Evolutionary conservation across 2,113 vertebrate genomes (phyloP).

Genomic region (Alethe diademata): DNA sequence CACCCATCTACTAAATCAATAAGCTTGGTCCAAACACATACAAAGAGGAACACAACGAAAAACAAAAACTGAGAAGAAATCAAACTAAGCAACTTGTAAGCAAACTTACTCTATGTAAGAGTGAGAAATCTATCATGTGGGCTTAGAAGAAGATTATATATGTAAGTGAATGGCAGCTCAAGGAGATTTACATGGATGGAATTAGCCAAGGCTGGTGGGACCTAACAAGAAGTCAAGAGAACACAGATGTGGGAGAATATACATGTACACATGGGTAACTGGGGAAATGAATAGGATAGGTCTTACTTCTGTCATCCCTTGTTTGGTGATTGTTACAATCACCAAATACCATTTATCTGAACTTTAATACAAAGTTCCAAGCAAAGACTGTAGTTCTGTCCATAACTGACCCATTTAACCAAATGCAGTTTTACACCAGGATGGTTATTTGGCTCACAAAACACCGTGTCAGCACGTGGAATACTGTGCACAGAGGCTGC

Average conservation of each 20-base stretch:
- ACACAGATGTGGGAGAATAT: background rate
- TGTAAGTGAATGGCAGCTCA: background rate
- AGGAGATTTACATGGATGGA: background rate
- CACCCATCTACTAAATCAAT: background rate
- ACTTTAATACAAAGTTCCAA: background rate
- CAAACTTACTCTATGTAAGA: background rate
- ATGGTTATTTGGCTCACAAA: background rate
- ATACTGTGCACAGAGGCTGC: background rate
- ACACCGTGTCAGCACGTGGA: background rate
- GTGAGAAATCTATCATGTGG: background rate
- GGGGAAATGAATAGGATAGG: fast-evolving
- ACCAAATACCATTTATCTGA: background rate
- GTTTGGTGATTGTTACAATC: background rate
- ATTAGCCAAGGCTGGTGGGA: background rate
- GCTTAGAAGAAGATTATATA: background rate
- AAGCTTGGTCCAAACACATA: background rate
- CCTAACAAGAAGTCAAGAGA: background rate
- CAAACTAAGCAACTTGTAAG: background rate
- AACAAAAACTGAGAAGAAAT: background rate
- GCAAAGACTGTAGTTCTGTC: background rate
- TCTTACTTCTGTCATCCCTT: background rate
- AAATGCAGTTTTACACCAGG: background rate
- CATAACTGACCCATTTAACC: background rate
- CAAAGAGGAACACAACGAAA: background rate
- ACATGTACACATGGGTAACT: fast-evolving